These are phyloP conservation scores for Watsonalla binaria DNA, from an alignment of 2,888 invertebrate genomes.

Conservation along the genomic window DNA sequence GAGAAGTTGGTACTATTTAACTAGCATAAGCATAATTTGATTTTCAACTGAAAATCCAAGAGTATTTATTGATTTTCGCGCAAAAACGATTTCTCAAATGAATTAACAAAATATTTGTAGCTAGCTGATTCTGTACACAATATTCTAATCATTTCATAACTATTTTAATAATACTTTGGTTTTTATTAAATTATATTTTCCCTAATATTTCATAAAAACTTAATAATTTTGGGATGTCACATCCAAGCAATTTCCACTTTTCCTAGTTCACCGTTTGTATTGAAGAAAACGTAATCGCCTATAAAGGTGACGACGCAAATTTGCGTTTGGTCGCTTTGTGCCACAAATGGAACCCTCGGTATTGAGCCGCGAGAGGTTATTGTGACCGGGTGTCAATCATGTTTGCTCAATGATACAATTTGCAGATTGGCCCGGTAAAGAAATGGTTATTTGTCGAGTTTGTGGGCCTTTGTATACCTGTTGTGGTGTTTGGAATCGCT, in stretches of 20 bases:
- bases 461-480: not conserved
- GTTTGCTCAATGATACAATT: not conserved
- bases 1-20: too few relatives aligned
- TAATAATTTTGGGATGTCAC: not conserved
- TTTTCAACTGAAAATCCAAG: too few relatives aligned
- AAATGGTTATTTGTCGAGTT: not conserved
- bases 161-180: too few relatives aligned
- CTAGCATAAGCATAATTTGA: too few relatives aligned
- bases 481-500: too few relatives aligned
- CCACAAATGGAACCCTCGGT: slow-evolving; percentile 29
- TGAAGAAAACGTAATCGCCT: slow-evolving; percentile 73
- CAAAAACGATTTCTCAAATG: too few relatives aligned
- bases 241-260: slow-evolving; percentile 21
- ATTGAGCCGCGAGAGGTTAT: slow-evolving; percentile 13
- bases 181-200: too few relatives aligned
- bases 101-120: too few relatives aligned
- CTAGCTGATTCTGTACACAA: too few relatives aligned
- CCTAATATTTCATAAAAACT: too few relatives aligned
- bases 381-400: not conserved
- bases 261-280: slow-evolving; percentile 39
- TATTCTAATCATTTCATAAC: too few relatives aligned
- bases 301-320: slow-evolving; percentile 69
- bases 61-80: too few relatives aligned
- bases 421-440: not conserved
- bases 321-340: slow-evolving; percentile 51